Base-by-base conservation (phyloP, 1,140 invertebrate genomes). In the Cotesia chilonis region DNA sequence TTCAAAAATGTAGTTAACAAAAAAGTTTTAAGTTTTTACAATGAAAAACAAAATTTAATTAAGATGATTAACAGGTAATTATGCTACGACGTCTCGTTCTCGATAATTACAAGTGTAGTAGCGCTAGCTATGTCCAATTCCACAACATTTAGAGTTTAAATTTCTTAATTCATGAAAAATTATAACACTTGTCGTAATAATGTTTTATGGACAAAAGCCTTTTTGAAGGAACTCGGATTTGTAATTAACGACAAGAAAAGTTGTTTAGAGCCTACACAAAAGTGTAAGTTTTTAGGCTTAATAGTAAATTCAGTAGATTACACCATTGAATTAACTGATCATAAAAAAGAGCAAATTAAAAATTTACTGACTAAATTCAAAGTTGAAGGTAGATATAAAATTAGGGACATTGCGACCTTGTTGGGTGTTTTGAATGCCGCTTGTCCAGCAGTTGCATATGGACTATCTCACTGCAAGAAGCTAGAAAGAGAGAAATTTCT, bases 201-300 rank as follows among this genome's bases (percentile, higher is more conserved):
- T 14, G 14, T 14, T 14, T 14, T 14, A 14, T 14, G 14, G 14
- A 14, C 14, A 14, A 17, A 17, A 17, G 17, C 17, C 0, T 17
- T 17, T 17, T 17, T 17, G 17, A 17, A 17, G 17, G 17, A 17
- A 17, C 17, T 17, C 17, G 74, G 76, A 0, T 77, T 77, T 65
- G 36, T 75, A 54, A 71, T 76, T 54, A 77, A 75, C 68, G 35
- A 73, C 14, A 52, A 69, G 5, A 74, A 73, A 57, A 65, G 74
- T 57, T 52, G 10, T 1, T 35, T 72, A 75, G 60, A 36, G 36
- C 75, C 73, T 10, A 47, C 20, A 5, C 41, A 72, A 47, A 66
- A 20, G 4, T 75, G 74, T 52, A 67, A 59, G 54, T 77, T 60
- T 73, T 68, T 77, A 55, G 74, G 74, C 0, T 77, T 75, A 60